These are phyloP conservation scores for Lycaena phlaeas DNA, from an alignment of 2,888 invertebrate species.

Conservation along the genomic window DNA sequence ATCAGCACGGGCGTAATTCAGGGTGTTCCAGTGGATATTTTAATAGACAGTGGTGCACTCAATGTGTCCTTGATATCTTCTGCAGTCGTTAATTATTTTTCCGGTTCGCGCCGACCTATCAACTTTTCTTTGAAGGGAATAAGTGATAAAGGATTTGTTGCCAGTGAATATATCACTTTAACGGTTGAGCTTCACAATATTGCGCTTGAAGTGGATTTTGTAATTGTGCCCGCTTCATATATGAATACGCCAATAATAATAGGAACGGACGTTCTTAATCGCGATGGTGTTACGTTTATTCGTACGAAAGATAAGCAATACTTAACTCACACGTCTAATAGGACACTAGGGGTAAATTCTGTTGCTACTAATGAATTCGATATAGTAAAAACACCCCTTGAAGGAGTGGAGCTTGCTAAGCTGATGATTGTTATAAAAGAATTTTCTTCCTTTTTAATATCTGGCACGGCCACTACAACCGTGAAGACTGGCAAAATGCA, in stretches of 20 bases:
- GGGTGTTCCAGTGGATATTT: constrained; percentile 16
- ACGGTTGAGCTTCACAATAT: constrained; percentile 12
- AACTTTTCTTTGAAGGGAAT: constrained; percentile 13
- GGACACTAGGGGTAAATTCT: not conserved
- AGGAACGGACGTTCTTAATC: not conserved
- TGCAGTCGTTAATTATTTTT: constrained; percentile 13
- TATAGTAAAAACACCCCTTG: constrained; percentile 14
- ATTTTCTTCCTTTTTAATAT: constrained; percentile 17
- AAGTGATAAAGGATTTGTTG: constrained; percentile 6
- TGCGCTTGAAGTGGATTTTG: not conserved
- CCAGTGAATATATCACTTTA: constrained; percentile 11
- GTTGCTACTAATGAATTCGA: constrained; percentile 2
- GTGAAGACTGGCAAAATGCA: constrained; percentile 24
- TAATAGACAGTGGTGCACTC: constrained; percentile 21
- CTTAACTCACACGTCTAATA: not conserved
- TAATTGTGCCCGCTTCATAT: not conserved
- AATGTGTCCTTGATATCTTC: constrained; percentile 18
- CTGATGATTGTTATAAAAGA: constrained; percentile 13
- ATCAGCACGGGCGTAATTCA: constrained; percentile 8
- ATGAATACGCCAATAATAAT: constrained; percentile 4
- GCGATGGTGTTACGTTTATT: not conserved
- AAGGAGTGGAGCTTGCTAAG: constrained; percentile 3
- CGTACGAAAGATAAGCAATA: not conserved
- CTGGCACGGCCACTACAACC: constrained; percentile 22
- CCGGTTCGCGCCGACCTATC: constrained; percentile 7